Evolutionary conservation across 2,113 vertebrate species (phyloP).

Genomic region (Calonectris borealis): DNA sequence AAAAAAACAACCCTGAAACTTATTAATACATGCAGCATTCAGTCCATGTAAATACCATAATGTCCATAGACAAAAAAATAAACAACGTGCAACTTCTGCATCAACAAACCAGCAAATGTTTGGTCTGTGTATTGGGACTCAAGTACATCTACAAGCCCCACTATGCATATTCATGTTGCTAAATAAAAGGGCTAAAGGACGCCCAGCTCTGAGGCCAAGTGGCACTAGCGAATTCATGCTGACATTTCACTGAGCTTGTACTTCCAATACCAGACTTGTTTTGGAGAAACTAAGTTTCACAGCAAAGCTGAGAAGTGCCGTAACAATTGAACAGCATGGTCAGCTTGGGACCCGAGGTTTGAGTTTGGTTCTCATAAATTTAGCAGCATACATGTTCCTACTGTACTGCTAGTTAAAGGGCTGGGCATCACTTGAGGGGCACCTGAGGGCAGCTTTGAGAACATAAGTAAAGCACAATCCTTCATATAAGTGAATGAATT

Average conservation of each 20-base stretch:
- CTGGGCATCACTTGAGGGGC: background rate
- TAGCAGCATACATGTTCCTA: background rate
- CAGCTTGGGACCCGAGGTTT: background rate
- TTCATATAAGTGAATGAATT: background rate
- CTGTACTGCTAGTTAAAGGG: background rate
- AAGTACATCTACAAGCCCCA: background rate
- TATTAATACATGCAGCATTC: background rate
- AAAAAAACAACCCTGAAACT: background rate
- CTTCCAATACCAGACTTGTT: background rate
- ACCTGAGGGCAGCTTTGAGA: background rate
- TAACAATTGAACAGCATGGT: background rate
- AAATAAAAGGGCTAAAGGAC: background rate
- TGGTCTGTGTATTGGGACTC: background rate
- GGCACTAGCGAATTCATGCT: rapidly evolving
- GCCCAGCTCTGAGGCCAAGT: background rate
- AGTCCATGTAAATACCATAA: background rate
- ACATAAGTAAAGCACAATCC: background rate
- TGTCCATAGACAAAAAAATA: background rate
- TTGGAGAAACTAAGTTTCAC: background rate
- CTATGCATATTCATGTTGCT: background rate
- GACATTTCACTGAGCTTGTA: background rate
- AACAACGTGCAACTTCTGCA: background rate
- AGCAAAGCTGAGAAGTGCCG: background rate
- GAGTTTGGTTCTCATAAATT: background rate
- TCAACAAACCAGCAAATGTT: background rate